Evolutionary conservation across 1,140 invertebrate species (phyloP).

Genomic region (Geopemphigus sp.): DNA sequence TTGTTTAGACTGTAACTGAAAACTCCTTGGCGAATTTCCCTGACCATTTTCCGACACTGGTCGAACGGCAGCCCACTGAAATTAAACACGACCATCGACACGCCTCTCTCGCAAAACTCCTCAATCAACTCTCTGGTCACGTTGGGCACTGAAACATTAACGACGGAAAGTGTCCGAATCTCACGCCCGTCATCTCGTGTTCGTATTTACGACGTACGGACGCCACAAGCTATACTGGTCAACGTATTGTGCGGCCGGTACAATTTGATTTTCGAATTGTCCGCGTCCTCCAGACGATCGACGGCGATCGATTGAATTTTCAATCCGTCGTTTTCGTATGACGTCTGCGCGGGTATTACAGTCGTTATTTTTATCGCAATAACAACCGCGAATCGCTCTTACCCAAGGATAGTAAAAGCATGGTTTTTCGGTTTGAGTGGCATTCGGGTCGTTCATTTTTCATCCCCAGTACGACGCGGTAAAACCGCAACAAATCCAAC

Average conservation of each 20-base stretch:
- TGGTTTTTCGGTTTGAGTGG: neutral
- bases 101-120: slow-evolving; percentile 4
- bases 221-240: slow-evolving; percentile 20
- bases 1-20: slow-evolving; percentile 31
- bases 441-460: neutral
- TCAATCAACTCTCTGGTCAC: neutral
- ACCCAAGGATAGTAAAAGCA: slow-evolving; percentile 11
- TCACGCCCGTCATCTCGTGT: too few relatives aligned
- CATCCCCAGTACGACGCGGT: neutral
- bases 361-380: neutral
- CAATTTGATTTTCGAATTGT: slow-evolving; percentile 15
- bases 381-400: neutral
- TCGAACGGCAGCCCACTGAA: neutral
- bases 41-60: slow-evolving; percentile 16
- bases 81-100: neutral
- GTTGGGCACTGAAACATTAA: neutral
- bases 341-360: neutral
- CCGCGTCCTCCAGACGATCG: slow-evolving; percentile 19
- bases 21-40: slow-evolving; percentile 22
- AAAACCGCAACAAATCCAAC: neutral
- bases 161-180: neutral
- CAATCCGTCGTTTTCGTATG: neutral
- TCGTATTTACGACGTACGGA: slow-evolving; percentile 28
- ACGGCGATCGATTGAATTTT: neutral
- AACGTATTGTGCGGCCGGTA: neutral